These are phyloP conservation scores for Apamea monoglypha DNA, from an alignment of 2,888 invertebrate species.

Conservation along the genomic window DNA sequence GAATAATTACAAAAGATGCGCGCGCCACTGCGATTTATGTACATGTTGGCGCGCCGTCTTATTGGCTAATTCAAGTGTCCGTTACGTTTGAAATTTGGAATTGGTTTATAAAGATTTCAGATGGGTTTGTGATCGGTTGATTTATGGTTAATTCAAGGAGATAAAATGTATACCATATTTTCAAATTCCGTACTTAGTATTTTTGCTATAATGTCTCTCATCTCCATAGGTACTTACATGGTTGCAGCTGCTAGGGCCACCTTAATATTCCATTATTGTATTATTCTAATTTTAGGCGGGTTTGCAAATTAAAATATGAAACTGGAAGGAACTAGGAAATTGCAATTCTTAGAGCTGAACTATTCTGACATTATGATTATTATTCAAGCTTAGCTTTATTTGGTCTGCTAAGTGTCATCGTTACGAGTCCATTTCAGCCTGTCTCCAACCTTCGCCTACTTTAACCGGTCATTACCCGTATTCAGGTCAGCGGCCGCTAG, in stretches of 20 bases:
- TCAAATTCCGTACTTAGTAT: background rate
- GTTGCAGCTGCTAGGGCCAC: background rate
- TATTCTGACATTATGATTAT: background rate
- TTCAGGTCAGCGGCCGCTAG: slow-evolving; percentile 43
- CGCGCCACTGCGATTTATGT: slow-evolving; percentile 76
- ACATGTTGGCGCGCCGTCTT: slow-evolving; percentile 76
- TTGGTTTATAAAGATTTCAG: slow-evolving; percentile 59
- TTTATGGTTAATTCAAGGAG: slow-evolving; percentile 40
- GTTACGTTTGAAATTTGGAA: slow-evolving; percentile 71
- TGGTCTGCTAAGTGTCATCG: background rate
- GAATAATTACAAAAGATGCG: slow-evolving; percentile 85
- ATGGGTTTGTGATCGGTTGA: slow-evolving; percentile 50
- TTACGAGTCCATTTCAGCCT: slow-evolving; percentile 29
- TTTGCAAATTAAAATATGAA: background rate
- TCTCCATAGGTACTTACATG: background rate
- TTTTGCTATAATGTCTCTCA: background rate
- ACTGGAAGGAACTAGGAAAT: background rate
- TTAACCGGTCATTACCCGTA: slow-evolving; percentile 42
- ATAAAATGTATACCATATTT: slow-evolving; percentile 15
- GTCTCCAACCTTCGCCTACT: slow-evolving; percentile 57
- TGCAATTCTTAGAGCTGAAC: background rate
- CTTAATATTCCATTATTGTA: background rate
- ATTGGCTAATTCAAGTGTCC: slow-evolving; percentile 79
- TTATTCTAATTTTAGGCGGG: background rate
- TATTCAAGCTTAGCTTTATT: background rate